Evolutionary conservation across 2,888 invertebrate genomes (phyloP), one percentile per base, ranked within the genome.

Genomic region (Ephialtes manifestator): DNA sequence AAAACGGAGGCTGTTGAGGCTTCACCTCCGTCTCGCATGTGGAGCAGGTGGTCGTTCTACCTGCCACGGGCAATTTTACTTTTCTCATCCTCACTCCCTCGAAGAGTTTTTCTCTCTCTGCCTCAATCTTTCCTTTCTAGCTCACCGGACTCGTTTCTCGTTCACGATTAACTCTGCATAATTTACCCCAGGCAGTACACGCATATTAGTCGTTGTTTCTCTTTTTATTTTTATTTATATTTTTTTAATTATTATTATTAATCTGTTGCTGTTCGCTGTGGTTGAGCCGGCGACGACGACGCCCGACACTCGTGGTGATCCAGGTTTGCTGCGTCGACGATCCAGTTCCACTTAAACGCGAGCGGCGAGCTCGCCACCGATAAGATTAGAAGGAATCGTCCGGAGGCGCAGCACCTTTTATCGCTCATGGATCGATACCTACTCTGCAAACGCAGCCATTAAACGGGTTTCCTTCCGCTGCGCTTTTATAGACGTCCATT

Each of bases 1-100:
- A 68, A 79, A 83, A 24, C 65, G 67, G 53, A 75, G 78, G 60
- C 51, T 83, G 15, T 24, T 28, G 18, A 71, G 20, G 43, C 51
- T 51, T 67, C 72, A n/a, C 24, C 65, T 35, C 67, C 5, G 20
- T 39, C 67, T 67, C 72, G 55, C 39, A 67, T 89, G 85, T 89
- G 72, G 88, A 89, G 88, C 90, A 90, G 90, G 89, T 90, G 90
- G 87, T 81, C 86, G 74, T 83, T 89, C 87, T 89, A 88, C 88
- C 86, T 90, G 90, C 89, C 89, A 88, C 83, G 70, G 89, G 90
- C 90, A 86, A 85, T 89, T 83, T 87, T 87, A 87, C 88, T 89
- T 89, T 89, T 90, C 89, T 28, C 55, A 68, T 55, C 58, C 46
- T 63, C 63, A 46, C 72, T 58, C 8, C 43, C 55, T 46, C 46